Evolutionary conservation across 2,113 vertebrate species (phyloP).

Genomic region (Sander lucioperca): DNA sequence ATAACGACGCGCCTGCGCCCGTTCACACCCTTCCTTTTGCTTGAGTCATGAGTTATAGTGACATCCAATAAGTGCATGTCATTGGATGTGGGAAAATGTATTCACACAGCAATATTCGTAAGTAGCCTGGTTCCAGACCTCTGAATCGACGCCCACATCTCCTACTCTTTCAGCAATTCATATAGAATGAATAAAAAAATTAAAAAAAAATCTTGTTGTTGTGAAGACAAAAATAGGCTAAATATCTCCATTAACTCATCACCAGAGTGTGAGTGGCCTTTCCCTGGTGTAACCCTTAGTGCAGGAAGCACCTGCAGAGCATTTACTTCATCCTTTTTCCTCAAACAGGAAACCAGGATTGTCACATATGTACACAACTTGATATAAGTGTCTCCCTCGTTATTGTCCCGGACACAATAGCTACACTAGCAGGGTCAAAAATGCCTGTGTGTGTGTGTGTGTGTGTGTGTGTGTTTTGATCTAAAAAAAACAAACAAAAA

Average conservation of each 20-base stretch:
- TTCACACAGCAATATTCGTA: not conserved
- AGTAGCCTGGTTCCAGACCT: not conserved
- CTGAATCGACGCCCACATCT: not conserved
- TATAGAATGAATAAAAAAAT: not conserved
- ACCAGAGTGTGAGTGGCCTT: not conserved
- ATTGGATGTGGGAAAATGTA: not conserved
- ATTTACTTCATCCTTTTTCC: constrained; percentile 51
- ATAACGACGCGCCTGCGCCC: no score
- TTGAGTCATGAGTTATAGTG: not conserved
- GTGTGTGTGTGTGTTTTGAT: not conserved
- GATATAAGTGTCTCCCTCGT: not conserved
- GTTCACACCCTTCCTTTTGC: no score
- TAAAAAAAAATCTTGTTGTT: not conserved
- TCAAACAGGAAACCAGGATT: constrained; percentile 55
- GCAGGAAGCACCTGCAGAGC: constrained; percentile 67
- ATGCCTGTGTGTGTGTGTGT: not conserved
- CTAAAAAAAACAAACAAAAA: no score
- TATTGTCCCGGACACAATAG: constrained; percentile 18
- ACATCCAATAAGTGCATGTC: not conserved
- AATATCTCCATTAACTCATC: constrained; percentile 3
- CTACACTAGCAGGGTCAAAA: not conserved
- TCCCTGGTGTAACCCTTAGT: not conserved
- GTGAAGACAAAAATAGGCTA: constrained; percentile 11
- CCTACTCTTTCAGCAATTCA: no score
- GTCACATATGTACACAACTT: constrained; percentile 4